These are phyloP conservation scores for Amblyraja radiata DNA, from an alignment of 2,797 vertebrate genomes.

Conservation along the genomic window DNA sequence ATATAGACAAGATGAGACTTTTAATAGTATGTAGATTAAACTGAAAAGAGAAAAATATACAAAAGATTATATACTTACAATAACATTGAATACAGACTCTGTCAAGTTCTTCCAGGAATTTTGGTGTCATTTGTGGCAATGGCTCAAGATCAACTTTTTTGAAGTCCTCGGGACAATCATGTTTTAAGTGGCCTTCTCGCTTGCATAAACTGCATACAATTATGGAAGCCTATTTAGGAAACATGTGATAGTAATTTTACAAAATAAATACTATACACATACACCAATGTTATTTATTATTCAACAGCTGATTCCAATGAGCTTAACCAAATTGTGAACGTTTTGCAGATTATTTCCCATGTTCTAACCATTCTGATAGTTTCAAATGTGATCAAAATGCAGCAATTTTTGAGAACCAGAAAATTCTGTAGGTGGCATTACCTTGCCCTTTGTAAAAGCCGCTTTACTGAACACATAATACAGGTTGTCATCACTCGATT, in stretches of 20 bases:
- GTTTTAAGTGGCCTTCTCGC: constrained; percentile 84
- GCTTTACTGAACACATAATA: constrained; percentile 74
- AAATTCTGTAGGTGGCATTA: constrained; percentile 47
- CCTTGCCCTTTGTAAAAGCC: constrained; percentile 84
- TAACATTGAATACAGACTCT: constrained; percentile 83
- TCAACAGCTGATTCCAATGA: background rate
- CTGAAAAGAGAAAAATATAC: constrained; percentile 34
- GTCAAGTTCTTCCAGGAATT: constrained; percentile 71
- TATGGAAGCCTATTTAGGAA: constrained; percentile 65
- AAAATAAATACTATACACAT: background rate
- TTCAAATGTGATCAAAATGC: background rate
- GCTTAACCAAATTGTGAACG: background rate
- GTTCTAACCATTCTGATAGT: background rate
- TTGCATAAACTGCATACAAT: constrained; percentile 88
- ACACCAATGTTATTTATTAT: background rate
- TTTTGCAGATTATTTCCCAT: background rate
- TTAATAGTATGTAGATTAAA: no score
- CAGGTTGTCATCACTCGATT: constrained; percentile 41
- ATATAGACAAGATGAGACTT: no score
- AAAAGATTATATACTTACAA: constrained; percentile 61
- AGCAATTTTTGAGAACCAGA: background rate
- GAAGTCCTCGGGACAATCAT: constrained; percentile 90
- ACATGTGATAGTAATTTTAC: background rate
- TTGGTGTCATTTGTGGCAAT: constrained; percentile 69
- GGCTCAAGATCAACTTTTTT: constrained; percentile 81